Evolutionary conservation across 2,797 vertebrate genomes (phyloP), one percentile per base, ranked within the genome.

Genomic region (Anniella stebbinsi): DNA sequence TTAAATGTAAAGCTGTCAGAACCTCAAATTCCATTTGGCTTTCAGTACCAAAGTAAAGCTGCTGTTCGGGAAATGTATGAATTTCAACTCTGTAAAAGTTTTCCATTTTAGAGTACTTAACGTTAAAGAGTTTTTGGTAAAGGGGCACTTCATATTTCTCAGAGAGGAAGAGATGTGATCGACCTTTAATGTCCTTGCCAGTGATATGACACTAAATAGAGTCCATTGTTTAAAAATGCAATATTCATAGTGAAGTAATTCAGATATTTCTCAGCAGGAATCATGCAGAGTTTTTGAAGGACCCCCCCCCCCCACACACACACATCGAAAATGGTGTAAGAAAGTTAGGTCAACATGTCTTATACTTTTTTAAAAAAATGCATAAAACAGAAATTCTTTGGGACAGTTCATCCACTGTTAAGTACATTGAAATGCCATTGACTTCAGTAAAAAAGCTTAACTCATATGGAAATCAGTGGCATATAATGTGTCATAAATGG

Each of bases 1-100:
- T 17, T 28, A 82, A 84, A 30, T 23, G 57, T 15, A 94, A 92
- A 94, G 86, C 92, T 95, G 93, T 96, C 93, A 96, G 95, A 92
- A 90, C 76, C 95, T 87, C 76, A 91, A 94, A 92, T 80, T 83
- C 83, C 85, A 76, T 92, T 92, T 94, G 80, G n/a, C 80, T 83
- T 28, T 83, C 12, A 83, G 80, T 66, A 66, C 60, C 12, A 67
- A 41, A 51, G 51, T 73, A 28, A 73, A 73, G 90, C 76, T 92
- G 85, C 94, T 94, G 80, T 88, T 95, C 51, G 92, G 92, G 90
- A 89, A 94, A 92, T 88, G 87, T 88, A 66, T 83, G 45, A 66
- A 75, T 89, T 89, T 95, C 86, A 90, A 12, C 3, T 38, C 23
- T 60, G 70, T 41, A 38, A 76, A 48, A 28, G 6, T 86, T 75